Base-by-base conservation (phyloP, 2,113 vertebrate genomes). In the Ctenodactylus gundi region DNA sequence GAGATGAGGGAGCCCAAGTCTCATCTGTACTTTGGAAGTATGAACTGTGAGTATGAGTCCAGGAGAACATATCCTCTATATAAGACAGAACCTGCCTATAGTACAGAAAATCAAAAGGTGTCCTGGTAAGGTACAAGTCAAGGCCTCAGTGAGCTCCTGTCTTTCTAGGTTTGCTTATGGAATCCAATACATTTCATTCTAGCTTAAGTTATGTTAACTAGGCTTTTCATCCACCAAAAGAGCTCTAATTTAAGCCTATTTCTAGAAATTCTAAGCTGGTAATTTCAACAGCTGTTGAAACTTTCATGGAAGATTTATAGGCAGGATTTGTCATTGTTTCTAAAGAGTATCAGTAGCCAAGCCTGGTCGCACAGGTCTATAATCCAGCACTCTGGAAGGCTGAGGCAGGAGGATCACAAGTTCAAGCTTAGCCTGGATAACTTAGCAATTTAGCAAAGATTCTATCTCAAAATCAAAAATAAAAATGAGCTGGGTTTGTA, bases 181-280 rank as follows among this genome's bases (percentile, higher is more conserved):
- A 75, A 64, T 46, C n/a, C 36, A 70, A 18, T 44, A 57, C 1
- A 44, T 80, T 72, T 84, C 39, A 49, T 58, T 73, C 77, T 75
- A 70, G 62, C 8, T 8, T 70, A 88, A 80, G 7, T 25, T 41
- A 81, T 36, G 44, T 55, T 34, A 78, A 53, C 0, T 85, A 80
- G 87, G 25, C 89, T 78, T 67, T 90, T 94, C 14, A 82, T 20
- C n/a, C 57, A 82, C 31, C 68, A 46, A 25, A 86, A 72, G 36
- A 88, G 39, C 20, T 23, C 44, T 46, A 75, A 86, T 39, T 93
- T 78, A 80, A 58, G 46, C 25, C 82, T 94, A 25, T 84, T 89
- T 76, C 81, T 95, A 88, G 21, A 94, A 85, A 90, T 67, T 70
- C 77, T 91, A 92, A 95, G 57, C 49, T 85, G 68, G 91, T 92